Conservation (phyloP, 2,797 vertebrate genomes). For the Myotis pilosus region DNA sequence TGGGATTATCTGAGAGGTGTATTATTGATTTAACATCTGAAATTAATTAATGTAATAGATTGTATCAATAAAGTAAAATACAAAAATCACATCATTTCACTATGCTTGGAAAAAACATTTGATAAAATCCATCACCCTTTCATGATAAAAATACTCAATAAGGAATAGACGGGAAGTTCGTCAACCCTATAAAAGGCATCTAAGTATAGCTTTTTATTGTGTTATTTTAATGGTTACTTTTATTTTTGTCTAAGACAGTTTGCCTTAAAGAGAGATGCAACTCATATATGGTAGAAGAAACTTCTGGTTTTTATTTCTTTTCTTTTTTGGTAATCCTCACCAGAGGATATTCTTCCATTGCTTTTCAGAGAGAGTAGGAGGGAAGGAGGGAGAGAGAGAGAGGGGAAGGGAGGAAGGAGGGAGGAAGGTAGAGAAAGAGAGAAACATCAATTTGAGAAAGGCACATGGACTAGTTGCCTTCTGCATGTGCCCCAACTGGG, state of each 20-base stretch:
- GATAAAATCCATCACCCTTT: background rate
- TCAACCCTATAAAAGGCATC: background rate
- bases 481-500: too few species aligned
- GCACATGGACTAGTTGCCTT: too few species aligned
- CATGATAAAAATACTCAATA: background rate
- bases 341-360: too few species aligned
- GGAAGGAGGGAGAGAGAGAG: background rate
- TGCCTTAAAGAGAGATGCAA: background rate
- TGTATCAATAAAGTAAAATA: background rate
- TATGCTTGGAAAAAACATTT: background rate
- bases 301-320: background rate
- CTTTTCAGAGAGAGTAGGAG: too few species aligned
- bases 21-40: background rate
- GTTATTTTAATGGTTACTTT: background rate
- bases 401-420: background rate
- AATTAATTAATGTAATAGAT: background rate
- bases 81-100: background rate
- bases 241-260: background rate
- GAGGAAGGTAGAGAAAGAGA: background rate
- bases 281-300: background rate
- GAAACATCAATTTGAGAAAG: too few species aligned
- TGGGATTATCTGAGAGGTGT: background rate
- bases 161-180: background rate
- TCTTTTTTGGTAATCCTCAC: too few species aligned
- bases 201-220: background rate